Evolutionary conservation across 2,797 vertebrate genomes (phyloP).

Genomic region (Lemur catta): DNA sequence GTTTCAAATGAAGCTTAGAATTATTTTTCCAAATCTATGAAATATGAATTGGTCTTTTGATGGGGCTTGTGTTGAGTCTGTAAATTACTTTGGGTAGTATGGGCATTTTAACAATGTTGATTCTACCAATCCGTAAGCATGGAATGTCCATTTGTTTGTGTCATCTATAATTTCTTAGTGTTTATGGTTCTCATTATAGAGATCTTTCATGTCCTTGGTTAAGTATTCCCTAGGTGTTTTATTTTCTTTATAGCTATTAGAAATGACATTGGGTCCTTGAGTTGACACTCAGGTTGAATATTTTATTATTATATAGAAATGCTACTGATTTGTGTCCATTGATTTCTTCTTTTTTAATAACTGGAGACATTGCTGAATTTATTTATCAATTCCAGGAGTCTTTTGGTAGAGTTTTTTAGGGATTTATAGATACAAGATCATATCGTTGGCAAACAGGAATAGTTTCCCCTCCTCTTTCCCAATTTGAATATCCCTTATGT

Average conservation of each 20-base stretch:
- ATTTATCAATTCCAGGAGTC: neutral
- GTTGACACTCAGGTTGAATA: neutral
- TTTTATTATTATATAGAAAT: neutral
- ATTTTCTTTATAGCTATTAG: neutral
- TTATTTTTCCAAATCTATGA: neutral
- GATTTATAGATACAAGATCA: neutral
- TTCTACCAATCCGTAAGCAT: neutral
- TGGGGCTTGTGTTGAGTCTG: neutral
- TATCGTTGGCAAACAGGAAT: neutral
- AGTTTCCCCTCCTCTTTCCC: neutral
- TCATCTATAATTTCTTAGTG: neutral
- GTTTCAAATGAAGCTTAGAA: neutral
- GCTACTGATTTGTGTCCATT: neutral
- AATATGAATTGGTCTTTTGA: neutral
- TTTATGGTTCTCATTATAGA: neutral
- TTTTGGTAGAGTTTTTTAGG: neutral
- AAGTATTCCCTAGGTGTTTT: neutral
- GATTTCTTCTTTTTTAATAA: neutral
- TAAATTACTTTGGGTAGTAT: neutral
- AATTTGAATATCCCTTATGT: neutral
- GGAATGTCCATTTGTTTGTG: neutral
- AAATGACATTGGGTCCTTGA: neutral
- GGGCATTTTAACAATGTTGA: neutral
- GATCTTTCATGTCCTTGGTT: neutral
- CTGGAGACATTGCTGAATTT: neutral